phyloP scores from a whole-genome alignment of 1,140 invertebrate species.

The Muscidifurax raptorellus region DNA sequence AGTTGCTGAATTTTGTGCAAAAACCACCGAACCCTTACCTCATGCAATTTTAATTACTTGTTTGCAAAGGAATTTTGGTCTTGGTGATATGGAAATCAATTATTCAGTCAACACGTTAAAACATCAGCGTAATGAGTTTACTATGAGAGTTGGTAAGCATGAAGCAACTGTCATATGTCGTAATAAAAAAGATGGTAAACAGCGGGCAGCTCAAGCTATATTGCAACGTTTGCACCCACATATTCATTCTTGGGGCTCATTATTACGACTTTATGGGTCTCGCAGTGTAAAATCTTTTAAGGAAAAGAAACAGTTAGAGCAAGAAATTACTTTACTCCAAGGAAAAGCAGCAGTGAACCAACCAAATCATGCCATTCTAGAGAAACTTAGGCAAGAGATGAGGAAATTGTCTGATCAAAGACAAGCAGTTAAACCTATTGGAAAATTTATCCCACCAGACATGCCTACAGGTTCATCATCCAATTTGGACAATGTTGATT shows the following conservation, averaged over 20 bases:
- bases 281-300: slow-evolving; percentile 94
- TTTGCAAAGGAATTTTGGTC: slow-evolving; percentile 93
- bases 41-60: slow-evolving; percentile 95
- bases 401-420: slow-evolving; percentile 83
- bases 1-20: slow-evolving; percentile 94
- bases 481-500: slow-evolving; percentile 84
- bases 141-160: slow-evolving; percentile 96
- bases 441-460: slow-evolving; percentile 82
- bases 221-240: slow-evolving; percentile 94
- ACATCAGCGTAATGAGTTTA: slow-evolving; percentile 95
- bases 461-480: slow-evolving; percentile 82
- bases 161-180: slow-evolving; percentile 91
- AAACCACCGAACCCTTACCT: slow-evolving; percentile 95
- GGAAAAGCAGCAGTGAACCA: slow-evolving; percentile 93
- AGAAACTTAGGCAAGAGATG: slow-evolving; percentile 94
- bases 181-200: slow-evolving; percentile 98
- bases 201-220: slow-evolving; percentile 96
- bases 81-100: slow-evolving; percentile 91
- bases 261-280: slow-evolving; percentile 94
- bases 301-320: slow-evolving; percentile 95
- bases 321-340: slow-evolving; percentile 94
- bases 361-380: slow-evolving; percentile 94
- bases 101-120: slow-evolving; percentile 92
- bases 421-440: slow-evolving; percentile 83
- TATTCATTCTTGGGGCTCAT: slow-evolving; percentile 95